Percentiles rank a stretch among this genome's conserved stretches.
Evolutionary conservation across 2,888 invertebrate genomes (phyloP).

Genomic region (Acronicta alni): DNA sequence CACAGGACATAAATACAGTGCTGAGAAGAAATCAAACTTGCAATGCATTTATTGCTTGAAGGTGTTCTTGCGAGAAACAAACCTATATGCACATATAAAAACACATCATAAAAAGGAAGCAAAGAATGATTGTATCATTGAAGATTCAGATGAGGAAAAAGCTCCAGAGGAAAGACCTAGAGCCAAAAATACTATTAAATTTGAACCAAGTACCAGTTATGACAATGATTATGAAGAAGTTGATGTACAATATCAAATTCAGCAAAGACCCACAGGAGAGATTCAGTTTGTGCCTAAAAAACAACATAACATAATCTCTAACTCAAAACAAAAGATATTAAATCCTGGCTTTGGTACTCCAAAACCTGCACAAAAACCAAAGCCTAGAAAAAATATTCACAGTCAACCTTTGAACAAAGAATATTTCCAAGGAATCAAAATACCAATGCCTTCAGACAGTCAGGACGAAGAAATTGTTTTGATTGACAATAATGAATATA

Average conservation of each 20-base stretch:
- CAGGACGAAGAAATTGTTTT: constrained; percentile 80
- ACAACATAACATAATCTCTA: constrained; percentile 57
- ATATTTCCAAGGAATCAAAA: constrained; percentile 63
- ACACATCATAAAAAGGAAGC: constrained; percentile 91
- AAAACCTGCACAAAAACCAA: constrained; percentile 56
- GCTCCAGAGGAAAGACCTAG: constrained; percentile 30
- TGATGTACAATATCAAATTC: constrained; percentile 75
- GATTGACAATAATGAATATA: constrained; percentile 90
- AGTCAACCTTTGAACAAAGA: constrained; percentile 61
- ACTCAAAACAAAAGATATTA: constrained; percentile 78
- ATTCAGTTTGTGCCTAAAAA: constrained; percentile 85
- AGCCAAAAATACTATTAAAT: constrained; percentile 59
- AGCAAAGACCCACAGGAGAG: constrained; percentile 80
- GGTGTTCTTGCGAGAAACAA: constrained; percentile 91
- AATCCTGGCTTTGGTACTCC: constrained; percentile 73
- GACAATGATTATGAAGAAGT: constrained; percentile 74
- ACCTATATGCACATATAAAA: constrained; percentile 92
- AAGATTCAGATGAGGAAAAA: constrained; percentile 86
- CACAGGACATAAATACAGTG: constrained; percentile 86
- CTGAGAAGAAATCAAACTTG: constrained; percentile 82
- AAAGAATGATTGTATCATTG: constrained; percentile 91
- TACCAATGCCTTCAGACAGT: constrained; percentile 49
- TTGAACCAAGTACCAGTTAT: constrained; percentile 72
- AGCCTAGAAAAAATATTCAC: constrained; percentile 49
- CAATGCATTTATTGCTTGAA: constrained; percentile 94